Percentiles rank a stretch among this genome's conserved stretches.
Conservation (phyloP, 2,797 vertebrate genomes). For the Poecilia gillii region DNA sequence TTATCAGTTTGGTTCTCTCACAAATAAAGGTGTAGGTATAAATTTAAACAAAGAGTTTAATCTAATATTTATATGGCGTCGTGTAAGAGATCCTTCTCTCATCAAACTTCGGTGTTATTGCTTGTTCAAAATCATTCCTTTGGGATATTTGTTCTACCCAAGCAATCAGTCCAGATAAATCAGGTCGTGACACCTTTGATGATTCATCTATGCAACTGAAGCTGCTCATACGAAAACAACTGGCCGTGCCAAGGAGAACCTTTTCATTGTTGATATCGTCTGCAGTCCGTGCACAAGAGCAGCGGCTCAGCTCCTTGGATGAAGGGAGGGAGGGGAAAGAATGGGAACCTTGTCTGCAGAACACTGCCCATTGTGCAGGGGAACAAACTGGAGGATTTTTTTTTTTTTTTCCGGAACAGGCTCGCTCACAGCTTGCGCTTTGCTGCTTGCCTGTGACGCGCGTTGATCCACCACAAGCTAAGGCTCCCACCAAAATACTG, state of each 20-base stretch:
- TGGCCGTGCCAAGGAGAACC: constrained; percentile 62
- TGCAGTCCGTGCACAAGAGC: constrained; percentile 38
- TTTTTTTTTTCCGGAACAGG: constrained; percentile 71
- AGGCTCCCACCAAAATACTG: constrained; percentile 79
- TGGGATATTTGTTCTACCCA: constrained; percentile 41
- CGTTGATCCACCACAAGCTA: constrained; percentile 67
- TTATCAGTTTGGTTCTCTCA: background rate
- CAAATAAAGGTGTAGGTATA: background rate
- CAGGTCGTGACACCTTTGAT: constrained; percentile 52
- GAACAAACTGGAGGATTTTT: constrained; percentile 61
- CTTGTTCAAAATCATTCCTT: constrained; percentile 47
- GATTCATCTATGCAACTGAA: constrained; percentile 55
- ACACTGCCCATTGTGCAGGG: constrained; percentile 71
- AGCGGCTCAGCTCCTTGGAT: constrained; percentile 22
- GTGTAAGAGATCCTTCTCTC: constrained; percentile 21
- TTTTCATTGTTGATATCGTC: constrained; percentile 57
- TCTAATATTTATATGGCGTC: background rate
- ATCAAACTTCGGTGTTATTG: constrained; percentile 28
- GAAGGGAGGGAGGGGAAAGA: constrained; percentile 35
- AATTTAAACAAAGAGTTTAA: background rate
- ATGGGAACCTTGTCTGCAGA: constrained; percentile 66
- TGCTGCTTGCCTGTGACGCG: constrained; percentile 73
- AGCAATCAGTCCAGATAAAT: constrained; percentile 55
- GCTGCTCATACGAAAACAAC: constrained; percentile 49
- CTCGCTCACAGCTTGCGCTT: constrained; percentile 79